Evolutionary conservation across 2,113 vertebrate species (phyloP).

Genomic region (Heterocephalus glaber): DNA sequence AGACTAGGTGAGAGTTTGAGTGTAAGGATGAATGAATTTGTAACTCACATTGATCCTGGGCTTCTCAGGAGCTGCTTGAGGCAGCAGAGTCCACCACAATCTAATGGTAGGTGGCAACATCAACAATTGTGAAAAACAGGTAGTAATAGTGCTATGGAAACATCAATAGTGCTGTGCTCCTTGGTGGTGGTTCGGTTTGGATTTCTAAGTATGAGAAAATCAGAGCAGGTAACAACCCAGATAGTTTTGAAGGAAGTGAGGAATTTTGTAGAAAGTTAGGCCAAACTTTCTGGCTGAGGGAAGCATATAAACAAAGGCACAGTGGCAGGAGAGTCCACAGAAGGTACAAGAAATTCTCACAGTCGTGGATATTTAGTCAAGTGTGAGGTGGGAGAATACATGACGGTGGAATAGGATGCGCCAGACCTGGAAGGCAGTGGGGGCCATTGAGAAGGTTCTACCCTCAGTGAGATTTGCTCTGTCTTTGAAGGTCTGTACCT

Average conservation of each 20-base stretch:
- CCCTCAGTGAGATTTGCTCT: background rate
- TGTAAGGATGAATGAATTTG: background rate
- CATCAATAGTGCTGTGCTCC: background rate
- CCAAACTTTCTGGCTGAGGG: background rate
- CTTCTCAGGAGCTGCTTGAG: background rate
- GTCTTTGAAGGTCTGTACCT: background rate
- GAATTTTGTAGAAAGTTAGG: slow-evolving; percentile 8
- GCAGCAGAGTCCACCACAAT: background rate
- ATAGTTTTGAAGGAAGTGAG: background rate
- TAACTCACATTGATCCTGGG: too few species aligned
- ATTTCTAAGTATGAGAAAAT: background rate
- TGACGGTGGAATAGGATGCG: background rate
- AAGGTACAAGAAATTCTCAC: rapidly evolving
- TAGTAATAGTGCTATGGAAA: background rate
- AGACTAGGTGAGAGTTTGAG: background rate
- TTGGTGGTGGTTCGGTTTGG: background rate
- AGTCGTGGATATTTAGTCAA: background rate
- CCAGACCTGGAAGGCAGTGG: background rate
- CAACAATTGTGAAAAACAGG: background rate
- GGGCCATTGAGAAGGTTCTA: background rate
- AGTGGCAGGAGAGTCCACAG: background rate
- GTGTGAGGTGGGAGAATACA: background rate
- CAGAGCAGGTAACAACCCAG: background rate
- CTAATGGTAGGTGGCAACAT: background rate
- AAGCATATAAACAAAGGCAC: background rate